Conservation (phyloP, 1,140 invertebrate species). For the Dreissena polymorpha region DNA sequence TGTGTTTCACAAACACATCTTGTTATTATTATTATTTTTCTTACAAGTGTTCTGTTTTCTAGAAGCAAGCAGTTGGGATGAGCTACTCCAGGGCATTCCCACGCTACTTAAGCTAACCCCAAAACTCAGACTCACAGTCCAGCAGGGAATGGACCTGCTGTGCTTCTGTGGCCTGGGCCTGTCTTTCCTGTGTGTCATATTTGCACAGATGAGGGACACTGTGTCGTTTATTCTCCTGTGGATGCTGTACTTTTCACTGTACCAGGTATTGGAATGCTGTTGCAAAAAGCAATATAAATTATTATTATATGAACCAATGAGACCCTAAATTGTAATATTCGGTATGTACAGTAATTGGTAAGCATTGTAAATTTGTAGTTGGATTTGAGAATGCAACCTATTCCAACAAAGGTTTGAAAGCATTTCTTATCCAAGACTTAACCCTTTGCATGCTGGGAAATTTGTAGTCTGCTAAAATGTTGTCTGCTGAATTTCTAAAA, state of each 20-base stretch:
- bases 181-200: constrained; percentile 81
- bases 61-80: constrained; percentile 70
- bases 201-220: constrained; percentile 66
- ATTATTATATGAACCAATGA: neutral
- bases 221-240: constrained; percentile 85
- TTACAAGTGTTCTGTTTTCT: neutral
- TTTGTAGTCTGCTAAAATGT: too few relatives aligned
- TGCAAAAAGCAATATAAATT: neutral
- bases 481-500: too few relatives aligned
- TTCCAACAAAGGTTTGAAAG: too few relatives aligned
- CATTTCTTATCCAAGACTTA: too few relatives aligned
- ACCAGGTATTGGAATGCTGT: constrained; percentile 82
- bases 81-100: constrained; percentile 82
- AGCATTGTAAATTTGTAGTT: too few relatives aligned
- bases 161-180: constrained; percentile 85
- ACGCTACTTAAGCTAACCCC: constrained; percentile 87
- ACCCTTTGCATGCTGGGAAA: too few relatives aligned
- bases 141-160: constrained; percentile 87
- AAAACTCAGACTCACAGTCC: constrained; percentile 85
- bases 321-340: too few relatives aligned
- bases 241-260: constrained; percentile 88
- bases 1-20: too few relatives aligned
- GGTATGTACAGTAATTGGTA: too few relatives aligned
- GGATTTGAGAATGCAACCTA: too few relatives aligned
- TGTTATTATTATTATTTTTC: too few relatives aligned